phyloP scores from a whole-genome alignment of 1,140 invertebrate genomes.

The Trichonephila clavipes region DNA sequence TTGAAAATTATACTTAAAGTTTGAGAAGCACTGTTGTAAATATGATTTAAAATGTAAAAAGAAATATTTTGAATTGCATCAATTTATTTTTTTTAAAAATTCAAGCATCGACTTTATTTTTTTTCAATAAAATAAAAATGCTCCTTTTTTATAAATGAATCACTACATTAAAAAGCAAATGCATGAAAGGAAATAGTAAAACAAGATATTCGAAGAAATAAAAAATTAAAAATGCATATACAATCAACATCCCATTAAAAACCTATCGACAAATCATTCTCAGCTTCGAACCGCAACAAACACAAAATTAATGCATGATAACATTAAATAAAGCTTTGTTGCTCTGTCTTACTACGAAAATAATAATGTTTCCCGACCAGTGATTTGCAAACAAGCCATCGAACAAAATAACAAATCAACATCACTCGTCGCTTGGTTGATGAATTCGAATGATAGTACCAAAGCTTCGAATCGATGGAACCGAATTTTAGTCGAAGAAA shows the following conservation, averaged over 20 bases:
- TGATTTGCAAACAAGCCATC: constrained; percentile 29
- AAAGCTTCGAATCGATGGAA: constrained; percentile 43
- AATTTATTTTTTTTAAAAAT: no score
- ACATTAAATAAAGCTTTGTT: constrained; percentile 36
- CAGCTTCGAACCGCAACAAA: neutral
- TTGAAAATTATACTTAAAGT: no score
- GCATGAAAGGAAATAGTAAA: no score
- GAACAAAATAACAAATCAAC: neutral
- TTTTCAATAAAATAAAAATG: no score
- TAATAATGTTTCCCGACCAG: constrained; percentile 35
- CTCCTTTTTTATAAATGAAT: no score
- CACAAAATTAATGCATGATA: neutral
- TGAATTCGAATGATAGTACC: constrained; percentile 28
- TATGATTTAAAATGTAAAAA: no score
- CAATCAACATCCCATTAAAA: neutral
- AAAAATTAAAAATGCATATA: neutral
- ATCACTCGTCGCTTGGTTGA: neutral
- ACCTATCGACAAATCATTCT: constrained; percentile 30
- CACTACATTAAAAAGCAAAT: no score
- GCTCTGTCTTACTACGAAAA: constrained; percentile 40
- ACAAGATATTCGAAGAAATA: neutral
- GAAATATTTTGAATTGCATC: no score
- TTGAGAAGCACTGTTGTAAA: no score
- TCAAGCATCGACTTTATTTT: no score
- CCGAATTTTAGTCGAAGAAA: constrained; percentile 18